These are phyloP conservation scores for Poecilobothrus nobilitatus DNA, from an alignment of 2,888 invertebrate genomes.

Conservation along the genomic window DNA sequence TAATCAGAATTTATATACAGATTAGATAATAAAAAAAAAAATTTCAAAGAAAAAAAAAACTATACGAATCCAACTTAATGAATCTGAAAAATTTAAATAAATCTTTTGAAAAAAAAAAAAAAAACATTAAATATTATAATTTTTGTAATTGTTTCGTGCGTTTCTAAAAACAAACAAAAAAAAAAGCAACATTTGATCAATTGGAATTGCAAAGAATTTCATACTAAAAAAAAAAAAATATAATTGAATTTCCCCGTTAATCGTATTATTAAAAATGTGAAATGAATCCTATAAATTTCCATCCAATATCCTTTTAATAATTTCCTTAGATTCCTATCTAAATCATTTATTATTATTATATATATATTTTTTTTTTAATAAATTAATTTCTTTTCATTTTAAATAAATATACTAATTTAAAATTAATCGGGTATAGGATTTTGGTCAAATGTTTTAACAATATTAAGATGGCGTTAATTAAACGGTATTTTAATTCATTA, in stretches of 20 bases:
- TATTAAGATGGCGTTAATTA: too few species aligned
- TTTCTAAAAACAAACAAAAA: not conserved
- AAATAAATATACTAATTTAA: not conserved
- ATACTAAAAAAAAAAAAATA: not conserved
- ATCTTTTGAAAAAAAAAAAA: too few species aligned
- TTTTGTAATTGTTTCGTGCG: conserved; percentile 20
- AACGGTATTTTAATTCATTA: too few species aligned
- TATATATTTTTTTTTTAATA: not conserved
- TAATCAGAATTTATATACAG: too few species aligned
- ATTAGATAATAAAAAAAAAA: too few species aligned
- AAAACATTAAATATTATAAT: too few species aligned
- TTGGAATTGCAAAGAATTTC: conserved; percentile 16
- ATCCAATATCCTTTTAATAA: conserved; percentile 20
- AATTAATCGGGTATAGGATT: not conserved
- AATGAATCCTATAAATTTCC: conserved; percentile 18
- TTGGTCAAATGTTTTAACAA: not conserved
- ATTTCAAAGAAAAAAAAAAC: too few species aligned
- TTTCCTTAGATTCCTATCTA: conserved; percentile 16
- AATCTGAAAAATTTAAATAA: too few species aligned
- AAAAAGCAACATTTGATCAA: not conserved
- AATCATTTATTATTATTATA: conserved; percentile 11
- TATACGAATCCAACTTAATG: too few species aligned
- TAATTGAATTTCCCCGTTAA: conserved; percentile 16
- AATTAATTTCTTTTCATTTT: not conserved
- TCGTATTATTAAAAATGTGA: too few species aligned